Evolutionary conservation across 2,888 invertebrate species (phyloP), one percentile per base, ranked within the genome.

Genomic region (Heliconius charithonia): DNA sequence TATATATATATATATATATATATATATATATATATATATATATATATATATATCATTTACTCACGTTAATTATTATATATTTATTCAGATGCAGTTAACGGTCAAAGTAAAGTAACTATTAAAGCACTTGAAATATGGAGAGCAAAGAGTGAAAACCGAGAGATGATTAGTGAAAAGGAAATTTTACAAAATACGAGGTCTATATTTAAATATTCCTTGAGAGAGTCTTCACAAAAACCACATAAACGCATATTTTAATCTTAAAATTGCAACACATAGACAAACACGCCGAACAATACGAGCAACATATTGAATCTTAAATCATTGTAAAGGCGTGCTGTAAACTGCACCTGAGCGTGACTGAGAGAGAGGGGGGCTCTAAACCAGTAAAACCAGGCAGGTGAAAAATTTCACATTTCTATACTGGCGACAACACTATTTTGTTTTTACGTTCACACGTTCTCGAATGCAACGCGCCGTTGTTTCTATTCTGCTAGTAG

Each of bases 371-470:
- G 41, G 69, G 41, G 45, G 25, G 41, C 37, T 63, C 29, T 77
- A 37, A 59, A 12, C 71, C 51, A n/a, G 56, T 66, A 75, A 51
- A 66, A 22, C n/a, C 51, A 25, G 77, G 79, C 75, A 86, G 86
- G 87, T 86, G 85, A 85, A 86, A 89, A 86, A 88, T 88, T 90
- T 91, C 89, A 89, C 87, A 87, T 89, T 85, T 85, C 85, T 84
- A 75, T 81, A 77, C 72, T 63, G 56, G 78, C 85, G 87, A 82
- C 85, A 86, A 85, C 86, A 85, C 85, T 83, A 88, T 89, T 91
- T 90, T 91, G 90, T 91, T 92, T 91, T 88, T 91, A 89, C 88
- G 88, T 92, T 92, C 90, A 90, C 91, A 90, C 90, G 89, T 88
- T 85, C 85, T 84, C 85, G 86, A 85, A 86, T 87, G 85, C 85